Evolutionary conservation across 2,113 vertebrate genomes (phyloP).

Genomic region (Eubucco bourcierii): DNA sequence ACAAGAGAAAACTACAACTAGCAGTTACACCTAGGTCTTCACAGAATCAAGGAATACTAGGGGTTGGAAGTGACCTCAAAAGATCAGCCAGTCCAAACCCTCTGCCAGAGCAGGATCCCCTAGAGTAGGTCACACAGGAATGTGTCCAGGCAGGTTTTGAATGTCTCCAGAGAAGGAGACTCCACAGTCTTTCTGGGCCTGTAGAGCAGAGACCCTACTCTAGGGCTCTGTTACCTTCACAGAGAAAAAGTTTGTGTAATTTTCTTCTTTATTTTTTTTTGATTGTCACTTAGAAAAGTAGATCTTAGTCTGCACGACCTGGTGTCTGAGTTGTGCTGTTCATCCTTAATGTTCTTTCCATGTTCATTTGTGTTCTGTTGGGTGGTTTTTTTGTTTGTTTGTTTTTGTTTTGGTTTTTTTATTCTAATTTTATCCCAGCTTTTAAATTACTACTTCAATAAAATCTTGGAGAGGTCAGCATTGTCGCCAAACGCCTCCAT

Average conservation of each 20-base stretch:
- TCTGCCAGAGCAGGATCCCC: too few relatives aligned
- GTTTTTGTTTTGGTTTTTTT: too few relatives aligned
- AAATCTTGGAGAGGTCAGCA: constrained; percentile 9
- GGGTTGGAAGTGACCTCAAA: too few relatives aligned
- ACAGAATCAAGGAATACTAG: neutral
- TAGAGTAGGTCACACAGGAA: too few relatives aligned
- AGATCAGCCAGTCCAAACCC: too few relatives aligned
- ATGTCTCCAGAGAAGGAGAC: too few relatives aligned
- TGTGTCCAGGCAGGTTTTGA: too few relatives aligned
- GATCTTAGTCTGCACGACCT: neutral
- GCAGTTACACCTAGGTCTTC: neutral
- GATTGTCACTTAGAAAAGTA: neutral
- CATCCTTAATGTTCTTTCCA: constrained; percentile 54
- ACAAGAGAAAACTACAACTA: neutral
- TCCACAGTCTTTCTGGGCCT: too few relatives aligned
- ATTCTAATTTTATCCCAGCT: neutral
- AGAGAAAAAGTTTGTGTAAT: neutral
- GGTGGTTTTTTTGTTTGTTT: too few relatives aligned
- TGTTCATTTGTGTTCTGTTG: neutral
- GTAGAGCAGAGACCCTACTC: too few relatives aligned
- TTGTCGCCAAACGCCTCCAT: neutral
- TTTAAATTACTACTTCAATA: neutral
- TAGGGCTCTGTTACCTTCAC: too few relatives aligned
- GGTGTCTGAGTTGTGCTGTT: constrained; percentile 32
- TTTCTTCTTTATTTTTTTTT: neutral